phyloP scores from a whole-genome alignment of 2,113 vertebrate species.

The Mesoclemmys tuberculata region DNA sequence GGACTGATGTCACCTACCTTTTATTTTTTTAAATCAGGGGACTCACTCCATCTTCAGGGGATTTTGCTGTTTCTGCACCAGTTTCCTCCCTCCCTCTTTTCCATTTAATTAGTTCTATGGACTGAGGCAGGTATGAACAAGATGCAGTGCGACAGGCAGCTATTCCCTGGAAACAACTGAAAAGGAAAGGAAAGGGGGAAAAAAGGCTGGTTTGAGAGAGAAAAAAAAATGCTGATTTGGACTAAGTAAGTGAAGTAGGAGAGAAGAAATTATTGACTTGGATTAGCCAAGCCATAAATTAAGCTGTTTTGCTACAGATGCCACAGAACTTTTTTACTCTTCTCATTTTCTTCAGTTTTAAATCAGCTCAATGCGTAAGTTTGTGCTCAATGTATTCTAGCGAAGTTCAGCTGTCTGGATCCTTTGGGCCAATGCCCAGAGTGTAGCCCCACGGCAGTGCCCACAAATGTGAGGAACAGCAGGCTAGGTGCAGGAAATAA shows the following conservation, averaged over 20 bases:
- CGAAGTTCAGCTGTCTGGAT: not conserved
- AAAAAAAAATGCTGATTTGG: conserved; percentile 5
- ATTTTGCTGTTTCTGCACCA: not conserved
- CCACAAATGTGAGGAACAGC: not conserved
- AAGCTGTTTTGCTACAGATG: not conserved
- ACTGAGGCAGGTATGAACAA: not conserved
- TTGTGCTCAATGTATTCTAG: not conserved
- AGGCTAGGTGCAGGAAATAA: conserved; percentile 10
- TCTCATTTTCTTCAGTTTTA: not conserved
- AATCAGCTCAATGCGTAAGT: not conserved
- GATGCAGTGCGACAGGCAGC: not conserved
- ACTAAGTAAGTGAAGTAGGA: conserved; percentile 6
- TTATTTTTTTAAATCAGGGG: too few species aligned
- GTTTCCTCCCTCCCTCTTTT: not conserved
- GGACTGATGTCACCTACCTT: not conserved
- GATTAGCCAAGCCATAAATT: not conserved
- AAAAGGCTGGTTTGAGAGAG: not conserved
- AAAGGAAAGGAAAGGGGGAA: not conserved
- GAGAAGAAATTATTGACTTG: conserved; percentile 35
- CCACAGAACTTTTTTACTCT: not conserved
- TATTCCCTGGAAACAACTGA: not conserved
- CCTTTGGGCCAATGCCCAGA: not conserved
- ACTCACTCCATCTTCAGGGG: not conserved
- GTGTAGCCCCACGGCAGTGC: not conserved
- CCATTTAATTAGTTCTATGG: not conserved